A percentile compares a stretch with the other conserved stretches of the same genome.
Evolutionary conservation across 2,797 vertebrate species (phyloP).

Genomic region (Gallinago solitaria): DNA sequence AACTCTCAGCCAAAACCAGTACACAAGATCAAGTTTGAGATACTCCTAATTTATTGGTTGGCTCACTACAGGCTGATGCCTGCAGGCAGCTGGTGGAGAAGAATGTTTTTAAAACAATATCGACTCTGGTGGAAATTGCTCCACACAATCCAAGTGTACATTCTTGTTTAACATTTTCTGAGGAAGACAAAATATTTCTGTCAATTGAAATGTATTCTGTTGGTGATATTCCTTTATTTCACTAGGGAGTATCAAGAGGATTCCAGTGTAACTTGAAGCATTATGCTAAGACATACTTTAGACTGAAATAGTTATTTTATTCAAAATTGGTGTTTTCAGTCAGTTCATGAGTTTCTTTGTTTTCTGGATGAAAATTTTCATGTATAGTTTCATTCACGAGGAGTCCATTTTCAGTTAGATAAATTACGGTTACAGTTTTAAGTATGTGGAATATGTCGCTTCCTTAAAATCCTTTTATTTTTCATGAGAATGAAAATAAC

Average conservation of each 20-base stretch:
- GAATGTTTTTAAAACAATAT: not conserved
- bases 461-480: not conserved
- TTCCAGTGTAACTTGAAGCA: not conserved
- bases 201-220: not conserved
- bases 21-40: not conserved
- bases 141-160: not conserved
- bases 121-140: not conserved
- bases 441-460: not conserved
- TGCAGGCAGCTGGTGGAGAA: not conserved
- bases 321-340: not conserved
- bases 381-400: not conserved
- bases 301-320: not conserved
- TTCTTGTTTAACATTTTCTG: not conserved
- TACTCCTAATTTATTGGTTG: not conserved
- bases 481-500: not conserved
- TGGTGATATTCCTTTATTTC: not conserved
- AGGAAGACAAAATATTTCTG: not conserved
- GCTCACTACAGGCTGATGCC: not conserved
- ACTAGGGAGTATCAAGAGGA: not conserved
- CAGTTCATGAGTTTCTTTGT: not conserved
- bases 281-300: not conserved
- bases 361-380: not conserved
- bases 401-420: not conserved
- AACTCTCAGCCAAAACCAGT: not conserved
- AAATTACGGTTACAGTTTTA: not conserved